phyloP scores from a whole-genome alignment of 2,888 invertebrate species.

The Brachyopa scutellaris region DNA sequence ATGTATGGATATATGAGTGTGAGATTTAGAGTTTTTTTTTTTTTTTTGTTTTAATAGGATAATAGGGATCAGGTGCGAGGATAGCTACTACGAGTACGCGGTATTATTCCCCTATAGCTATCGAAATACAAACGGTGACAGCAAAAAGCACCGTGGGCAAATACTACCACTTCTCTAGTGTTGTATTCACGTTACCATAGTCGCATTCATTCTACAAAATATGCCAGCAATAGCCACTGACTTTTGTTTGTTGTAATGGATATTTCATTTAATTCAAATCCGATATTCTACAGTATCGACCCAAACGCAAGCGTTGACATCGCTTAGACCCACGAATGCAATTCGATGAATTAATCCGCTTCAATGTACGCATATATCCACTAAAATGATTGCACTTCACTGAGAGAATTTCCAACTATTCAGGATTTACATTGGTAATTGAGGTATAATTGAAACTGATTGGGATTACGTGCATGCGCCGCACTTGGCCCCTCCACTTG shows the following conservation, averaged over 20 bases:
- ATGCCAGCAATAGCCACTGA: slow-evolving; percentile 44
- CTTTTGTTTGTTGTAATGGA: slow-evolving; percentile 55
- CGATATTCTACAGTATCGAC: slow-evolving; percentile 16
- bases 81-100: neutral
- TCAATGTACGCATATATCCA: slow-evolving; percentile 10
- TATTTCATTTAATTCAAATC: slow-evolving; percentile 59
- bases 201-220: slow-evolving; percentile 48
- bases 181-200: slow-evolving; percentile 34
- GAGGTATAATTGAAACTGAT: slow-evolving; percentile 54
- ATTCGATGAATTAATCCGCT: slow-evolving; percentile 51
- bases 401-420: slow-evolving; percentile 18
- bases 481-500: neutral
- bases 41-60: slow-evolving; percentile 46
- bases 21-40: slow-evolving; percentile 13
- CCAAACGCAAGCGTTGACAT: slow-evolving; percentile 22
- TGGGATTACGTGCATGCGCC: slow-evolving; percentile 26
- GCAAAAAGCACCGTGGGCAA: slow-evolving; percentile 31
- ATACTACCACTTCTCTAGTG: slow-evolving; percentile 26
- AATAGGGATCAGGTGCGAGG: slow-evolving; percentile 41
- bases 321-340: slow-evolving; percentile 29
- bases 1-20: slow-evolving; percentile 10
- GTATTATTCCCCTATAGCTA: slow-evolving; percentile 16
- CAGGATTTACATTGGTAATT: slow-evolving; percentile 44
- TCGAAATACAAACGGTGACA: slow-evolving; percentile 35
- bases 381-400: slow-evolving; percentile 34